Evolutionary conservation across 2,113 vertebrate species (phyloP).

Genomic region (Vidua macroura): DNA sequence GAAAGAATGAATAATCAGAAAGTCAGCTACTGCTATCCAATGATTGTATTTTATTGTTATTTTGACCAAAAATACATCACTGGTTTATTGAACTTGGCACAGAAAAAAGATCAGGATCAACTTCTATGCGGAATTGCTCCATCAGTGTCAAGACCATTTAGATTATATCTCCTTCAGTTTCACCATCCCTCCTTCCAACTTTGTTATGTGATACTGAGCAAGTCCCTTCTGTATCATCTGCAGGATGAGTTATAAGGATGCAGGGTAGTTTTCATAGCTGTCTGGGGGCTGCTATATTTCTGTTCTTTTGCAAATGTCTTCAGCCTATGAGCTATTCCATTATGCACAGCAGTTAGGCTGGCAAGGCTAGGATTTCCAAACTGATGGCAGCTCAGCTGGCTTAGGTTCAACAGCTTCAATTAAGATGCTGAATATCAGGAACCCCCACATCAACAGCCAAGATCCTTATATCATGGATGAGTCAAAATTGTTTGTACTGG

Average conservation of each 20-base stretch:
- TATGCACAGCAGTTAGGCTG: neutral
- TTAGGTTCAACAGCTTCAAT: neutral
- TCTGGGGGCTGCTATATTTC: neutral
- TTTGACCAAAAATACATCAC: neutral
- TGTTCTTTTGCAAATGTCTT: neutral
- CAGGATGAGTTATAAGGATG: neutral
- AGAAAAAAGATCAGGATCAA: neutral
- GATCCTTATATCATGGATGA: neutral
- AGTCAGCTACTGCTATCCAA: neutral
- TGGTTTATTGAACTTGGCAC: neutral
- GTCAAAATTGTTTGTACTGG: neutral
- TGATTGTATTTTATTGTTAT: neutral
- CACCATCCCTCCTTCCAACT: neutral
- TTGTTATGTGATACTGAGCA: neutral
- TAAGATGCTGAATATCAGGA: neutral
- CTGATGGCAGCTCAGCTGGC: neutral
- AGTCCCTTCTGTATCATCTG: neutral
- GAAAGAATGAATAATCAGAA: neutral
- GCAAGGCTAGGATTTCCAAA: neutral
- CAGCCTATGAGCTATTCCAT: neutral
- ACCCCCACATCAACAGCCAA: rapidly evolving
- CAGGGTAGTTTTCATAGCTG: neutral
- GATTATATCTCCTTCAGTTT: neutral
- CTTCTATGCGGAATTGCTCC: neutral
- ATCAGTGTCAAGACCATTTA: constrained; percentile 28